Base-by-base conservation (phyloP, 2,797 vertebrate species). In the Galaxias olidus region DNA sequence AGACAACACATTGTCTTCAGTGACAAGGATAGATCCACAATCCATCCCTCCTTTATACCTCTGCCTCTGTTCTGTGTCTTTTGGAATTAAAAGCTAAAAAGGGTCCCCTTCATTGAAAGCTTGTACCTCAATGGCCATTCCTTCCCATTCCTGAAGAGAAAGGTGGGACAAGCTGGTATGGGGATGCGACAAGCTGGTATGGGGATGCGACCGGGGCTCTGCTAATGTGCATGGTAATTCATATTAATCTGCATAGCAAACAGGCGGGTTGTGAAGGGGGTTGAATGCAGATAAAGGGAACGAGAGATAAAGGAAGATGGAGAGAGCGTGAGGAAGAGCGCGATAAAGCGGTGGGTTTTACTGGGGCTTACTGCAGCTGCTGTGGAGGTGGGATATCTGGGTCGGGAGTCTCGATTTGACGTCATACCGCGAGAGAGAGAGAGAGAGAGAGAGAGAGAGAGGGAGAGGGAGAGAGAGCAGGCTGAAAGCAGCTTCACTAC, bases 341-440 rank as follows among this genome's bases (percentile, higher is more conserved):
- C 53, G 61, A 19, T 8, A 15, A 19, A 17, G 56, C 6, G 11
- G 43, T 19, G 40, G 17, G 64, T 14, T 46, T 67, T 66, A 57
- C 54, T 63, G 59, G 52, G 20, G 51, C 63, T 66, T 60, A 61
- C 52, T 56, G 63, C 69, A 52, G 59, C 59, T 57, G 59, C 20
- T 52, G 46, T 57, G 58, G 52, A 61, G 45, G 53, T 45, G 61
- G 61, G 44, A 30, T 43, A 66, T 69, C 52, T 70, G 73, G 65
- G 75, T 62, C 50, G 50, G 66, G 67, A 71, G 64, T 49, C 70
- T 65, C 61, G 46, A 55, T 69, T 61, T 73, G 68, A 79, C 68
- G 73, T 77, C 77, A 79, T 46, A 55, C 49, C 5, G 66, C 69
- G 20, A 50, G 41, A 56, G 40, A 56, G 9, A 47, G 14, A 19